Evolutionary conservation across 2,113 vertebrate species (phyloP).

Genomic region (Ceyx cyanopectus): DNA sequence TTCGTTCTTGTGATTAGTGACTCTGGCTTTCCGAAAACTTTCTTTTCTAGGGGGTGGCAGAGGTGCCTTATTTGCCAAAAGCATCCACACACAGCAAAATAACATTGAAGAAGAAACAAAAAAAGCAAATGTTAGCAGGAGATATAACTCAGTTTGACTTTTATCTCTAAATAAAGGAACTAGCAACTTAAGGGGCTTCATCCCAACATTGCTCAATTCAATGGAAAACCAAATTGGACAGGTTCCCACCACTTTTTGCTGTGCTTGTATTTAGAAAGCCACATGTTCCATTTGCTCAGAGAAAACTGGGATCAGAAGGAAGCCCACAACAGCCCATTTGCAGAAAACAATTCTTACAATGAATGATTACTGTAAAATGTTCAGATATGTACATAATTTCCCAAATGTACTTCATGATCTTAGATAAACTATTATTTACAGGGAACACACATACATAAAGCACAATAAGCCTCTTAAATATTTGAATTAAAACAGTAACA

Average conservation of each 20-base stretch:
- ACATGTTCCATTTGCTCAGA: not conserved
- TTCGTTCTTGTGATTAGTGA: constrained; percentile 63
- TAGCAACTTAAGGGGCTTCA: not conserved
- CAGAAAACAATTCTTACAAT: not conserved
- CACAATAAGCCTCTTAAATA: not conserved
- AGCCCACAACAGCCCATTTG: not conserved
- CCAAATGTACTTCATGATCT: not conserved
- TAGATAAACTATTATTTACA: not conserved
- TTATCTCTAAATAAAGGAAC: constrained; percentile 40
- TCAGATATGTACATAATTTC: not conserved
- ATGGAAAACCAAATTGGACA: not conserved
- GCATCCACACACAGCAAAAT: constrained; percentile 75
- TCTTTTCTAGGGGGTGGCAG: constrained; percentile 87
- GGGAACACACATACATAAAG: not conserved
- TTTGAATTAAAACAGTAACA: not conserved
- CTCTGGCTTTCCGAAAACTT: constrained; percentile 79
- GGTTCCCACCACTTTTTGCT: not conserved
- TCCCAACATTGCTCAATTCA: not conserved
- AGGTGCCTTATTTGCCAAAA: constrained; percentile 83
- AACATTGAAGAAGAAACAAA: constrained; percentile 80
- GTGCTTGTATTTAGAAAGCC: not conserved
- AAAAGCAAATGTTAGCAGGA: constrained; percentile 77
- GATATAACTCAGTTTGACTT: constrained; percentile 28
- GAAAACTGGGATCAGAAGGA: not conserved
- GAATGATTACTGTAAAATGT: not conserved